Conservation (phyloP, 2,888 invertebrate species). For the Microdon myrmicae region DNA sequence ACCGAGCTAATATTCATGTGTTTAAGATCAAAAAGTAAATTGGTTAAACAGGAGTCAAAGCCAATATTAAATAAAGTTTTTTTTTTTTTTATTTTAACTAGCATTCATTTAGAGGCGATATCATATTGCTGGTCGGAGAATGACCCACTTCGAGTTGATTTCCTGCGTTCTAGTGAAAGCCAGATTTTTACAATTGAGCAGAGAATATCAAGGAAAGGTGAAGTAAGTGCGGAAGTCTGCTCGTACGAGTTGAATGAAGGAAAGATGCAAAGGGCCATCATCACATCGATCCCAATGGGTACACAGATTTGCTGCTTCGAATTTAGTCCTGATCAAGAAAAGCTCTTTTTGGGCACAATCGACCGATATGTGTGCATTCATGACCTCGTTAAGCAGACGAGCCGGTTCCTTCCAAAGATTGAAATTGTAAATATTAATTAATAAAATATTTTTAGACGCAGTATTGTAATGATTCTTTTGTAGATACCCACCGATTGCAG, state of each 20-base stretch:
- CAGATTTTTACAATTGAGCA: conserved; percentile 84
- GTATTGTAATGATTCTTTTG: conserved; percentile 32
- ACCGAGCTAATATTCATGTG: conserved; percentile 88
- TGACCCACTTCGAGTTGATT: conserved; percentile 84
- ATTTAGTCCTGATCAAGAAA: conserved; percentile 78
- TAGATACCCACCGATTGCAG: conserved; percentile 75
- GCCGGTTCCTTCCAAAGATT: conserved; percentile 76
- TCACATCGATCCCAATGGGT: conserved; percentile 77
- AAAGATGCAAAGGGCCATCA: conserved; percentile 73
- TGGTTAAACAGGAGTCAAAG: conserved; percentile 15
- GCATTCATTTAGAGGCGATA: conserved; percentile 77
- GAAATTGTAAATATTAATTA: conserved; percentile 79
- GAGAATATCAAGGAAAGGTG: conserved; percentile 77
- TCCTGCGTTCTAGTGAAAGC: conserved; percentile 78
- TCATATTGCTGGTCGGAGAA: conserved; percentile 88
- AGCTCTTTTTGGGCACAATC: conserved; percentile 82
- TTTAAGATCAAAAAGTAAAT: conserved; percentile 78
- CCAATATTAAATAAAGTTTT: conserved; percentile 48
- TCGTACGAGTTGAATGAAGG: conserved; percentile 70
- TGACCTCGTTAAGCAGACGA: conserved; percentile 79
- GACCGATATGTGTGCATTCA: conserved; percentile 85
- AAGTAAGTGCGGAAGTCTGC: conserved; percentile 78
- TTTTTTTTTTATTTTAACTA: conserved; percentile 61
- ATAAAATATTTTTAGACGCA: not conserved
- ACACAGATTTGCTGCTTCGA: conserved; percentile 75